phyloP scores from a whole-genome alignment of 37 sponge, comb jelly and placozoan species.

The Aphrocallistes beatrix region DNA sequence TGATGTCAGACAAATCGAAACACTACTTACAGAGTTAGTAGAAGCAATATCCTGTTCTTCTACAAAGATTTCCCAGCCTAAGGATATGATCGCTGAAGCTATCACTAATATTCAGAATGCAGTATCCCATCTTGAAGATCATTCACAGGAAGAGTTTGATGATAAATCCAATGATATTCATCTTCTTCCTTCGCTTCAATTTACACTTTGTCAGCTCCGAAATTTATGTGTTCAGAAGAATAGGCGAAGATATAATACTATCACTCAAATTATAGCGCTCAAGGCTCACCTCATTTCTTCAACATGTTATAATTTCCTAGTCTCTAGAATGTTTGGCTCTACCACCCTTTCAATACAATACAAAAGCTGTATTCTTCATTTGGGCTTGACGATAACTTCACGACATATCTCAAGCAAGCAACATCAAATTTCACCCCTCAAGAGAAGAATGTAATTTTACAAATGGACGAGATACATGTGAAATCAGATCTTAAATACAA shows the following conservation, averaged over 20 bases:
- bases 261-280: background rate
- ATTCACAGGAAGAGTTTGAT: too few relatives aligned
- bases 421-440: background rate
- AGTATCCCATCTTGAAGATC: too few relatives aligned
- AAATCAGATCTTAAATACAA: background rate
- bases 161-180: too few relatives aligned
- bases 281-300: background rate
- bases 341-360: background rate
- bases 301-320: background rate
- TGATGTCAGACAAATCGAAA: too few relatives aligned
- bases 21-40: too few relatives aligned
- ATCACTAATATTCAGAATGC: background rate
- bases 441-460: slow-evolving; percentile 9
- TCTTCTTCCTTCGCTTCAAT: background rate
- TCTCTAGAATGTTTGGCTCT: background rate
- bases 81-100: background rate
- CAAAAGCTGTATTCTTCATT: background rate
- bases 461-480: slow-evolving; percentile 6
- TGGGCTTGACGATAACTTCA: background rate
- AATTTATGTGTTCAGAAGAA: background rate
- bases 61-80: too few relatives aligned
- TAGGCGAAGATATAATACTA: background rate
- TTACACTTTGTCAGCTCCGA: background rate
- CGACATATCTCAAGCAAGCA: background rate
- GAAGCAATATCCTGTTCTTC: too few relatives aligned